Evolutionary conservation across 2,888 invertebrate species (phyloP), one percentile per base, ranked within the genome.

Genomic region (Hecatera dysodea): DNA sequence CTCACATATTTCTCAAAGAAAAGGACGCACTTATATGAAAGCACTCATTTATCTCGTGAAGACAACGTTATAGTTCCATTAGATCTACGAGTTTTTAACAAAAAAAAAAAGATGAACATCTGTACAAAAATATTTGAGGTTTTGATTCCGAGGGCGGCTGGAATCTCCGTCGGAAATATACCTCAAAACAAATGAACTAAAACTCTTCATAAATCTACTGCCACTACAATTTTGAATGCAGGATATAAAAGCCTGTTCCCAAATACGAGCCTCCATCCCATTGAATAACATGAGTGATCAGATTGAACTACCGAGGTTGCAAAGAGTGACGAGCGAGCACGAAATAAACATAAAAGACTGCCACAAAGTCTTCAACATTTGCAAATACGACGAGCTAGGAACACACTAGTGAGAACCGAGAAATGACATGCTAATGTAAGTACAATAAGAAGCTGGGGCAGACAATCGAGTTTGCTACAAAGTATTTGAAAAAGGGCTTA

Each of bases 181-280:
- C 9, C 33, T 17, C 44, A 36, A 73, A 29, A 19, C 11, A 29
- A 29, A 42, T 33, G 15, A 7, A 56, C 11, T 15, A 7, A n/a
- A 61, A 39, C 48, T 44, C 2, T 27, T 29, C 4, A 27, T 33
- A 55, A 63, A 66, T 65, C 68, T 11, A 66, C 17, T 64, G 46
- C n/a, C 22, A 33, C 67, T 65, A 63, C 8, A 62, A 63, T 27
- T 50, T 60, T 36, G 36, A n/a, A 55, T 24, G 12, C 70, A 70
- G 52, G 80, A 80, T 70, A 80, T 64, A 69, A 63, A 61, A 65
- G 80, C 75, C n/a, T 67, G 67, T 27, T 3, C 33, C 22, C 67
- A 57, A 67, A 69, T 61, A 67, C 22, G 29, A 12, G 48, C 75
- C 80, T 78, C 78, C 29, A 57, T 44, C 0, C 9, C 22, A 11